Evolutionary conservation across 2,113 vertebrate species (phyloP).

Genomic region (Sander vitreus): DNA sequence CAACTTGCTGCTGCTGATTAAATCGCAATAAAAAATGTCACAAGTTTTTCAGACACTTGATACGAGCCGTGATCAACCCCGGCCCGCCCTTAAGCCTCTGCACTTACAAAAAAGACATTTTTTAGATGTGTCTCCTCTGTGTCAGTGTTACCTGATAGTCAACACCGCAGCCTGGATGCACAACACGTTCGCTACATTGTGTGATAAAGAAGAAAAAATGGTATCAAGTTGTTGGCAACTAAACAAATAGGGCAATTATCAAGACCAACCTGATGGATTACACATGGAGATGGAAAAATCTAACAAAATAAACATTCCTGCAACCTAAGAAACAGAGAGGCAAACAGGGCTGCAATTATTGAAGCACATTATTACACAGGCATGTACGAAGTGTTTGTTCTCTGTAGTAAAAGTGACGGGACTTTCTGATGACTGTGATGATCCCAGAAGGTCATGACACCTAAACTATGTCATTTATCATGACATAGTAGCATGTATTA

Average conservation of each 20-base stretch:
- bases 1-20: not conserved
- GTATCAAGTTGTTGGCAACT: conserved; percentile 28
- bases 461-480: not conserved
- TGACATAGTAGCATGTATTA: too few species aligned
- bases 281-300: not conserved
- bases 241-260: conserved; percentile 25
- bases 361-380: not conserved
- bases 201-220: conserved; percentile 30
- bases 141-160: conserved; percentile 34
- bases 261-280: conserved; percentile 27
- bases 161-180: conserved; percentile 3
- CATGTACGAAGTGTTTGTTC: not conserved
- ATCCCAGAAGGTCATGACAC: not conserved
- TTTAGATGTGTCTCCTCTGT: not conserved
- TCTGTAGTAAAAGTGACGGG: not conserved
- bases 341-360: not conserved
- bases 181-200: conserved; percentile 17
- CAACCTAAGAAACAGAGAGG: not conserved
- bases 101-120: not conserved
- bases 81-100: conserved; percentile 9
- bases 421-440: not conserved
- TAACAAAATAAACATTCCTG: not conserved
- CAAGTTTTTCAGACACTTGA: not conserved
- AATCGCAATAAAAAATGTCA: not conserved
- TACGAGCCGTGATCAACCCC: not conserved